Conservation (phyloP, 2,888 invertebrate genomes). For the Encarsia formosa region DNA sequence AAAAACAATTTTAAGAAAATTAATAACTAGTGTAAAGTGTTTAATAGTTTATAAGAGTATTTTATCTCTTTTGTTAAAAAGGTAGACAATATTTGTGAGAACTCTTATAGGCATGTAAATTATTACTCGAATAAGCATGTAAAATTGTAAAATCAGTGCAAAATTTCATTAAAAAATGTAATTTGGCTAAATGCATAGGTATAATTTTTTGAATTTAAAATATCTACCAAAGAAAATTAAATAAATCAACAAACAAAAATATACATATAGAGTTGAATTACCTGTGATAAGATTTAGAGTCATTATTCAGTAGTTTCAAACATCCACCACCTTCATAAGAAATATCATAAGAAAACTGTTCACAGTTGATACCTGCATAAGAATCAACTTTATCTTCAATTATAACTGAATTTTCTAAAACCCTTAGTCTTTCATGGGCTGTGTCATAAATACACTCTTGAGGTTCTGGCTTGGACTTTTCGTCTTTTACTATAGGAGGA, state of each 20-base stretch:
- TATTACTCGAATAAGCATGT: too few species aligned
- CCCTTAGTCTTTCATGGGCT: constrained; percentile 32
- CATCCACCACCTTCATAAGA: constrained; percentile 47
- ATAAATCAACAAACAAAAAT: too few species aligned
- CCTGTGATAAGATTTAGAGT: constrained; percentile 40
- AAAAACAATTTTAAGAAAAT: too few species aligned
- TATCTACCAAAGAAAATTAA: neutral
- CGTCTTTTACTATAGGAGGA: constrained; percentile 15
- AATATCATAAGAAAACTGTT: constrained; percentile 37
- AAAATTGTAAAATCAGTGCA: too few species aligned
- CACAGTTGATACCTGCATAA: constrained; percentile 31
- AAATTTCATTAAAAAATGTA: neutral
- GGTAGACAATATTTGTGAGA: too few species aligned
- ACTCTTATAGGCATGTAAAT: too few species aligned
- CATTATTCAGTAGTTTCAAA: constrained; percentile 38
- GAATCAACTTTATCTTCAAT: constrained; percentile 31
- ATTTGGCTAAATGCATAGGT: neutral
- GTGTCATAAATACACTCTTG: constrained; percentile 41
- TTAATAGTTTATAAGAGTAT: too few species aligned
- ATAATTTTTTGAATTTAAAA: neutral
- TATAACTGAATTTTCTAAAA: constrained; percentile 32
- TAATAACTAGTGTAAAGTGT: too few species aligned
- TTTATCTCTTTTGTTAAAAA: too few species aligned
- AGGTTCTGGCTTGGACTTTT: constrained; percentile 12
- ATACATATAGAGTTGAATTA: too few species aligned